Conservation (phyloP, 2,797 vertebrate genomes). For the Tragelaphus eurycerus region DNA sequence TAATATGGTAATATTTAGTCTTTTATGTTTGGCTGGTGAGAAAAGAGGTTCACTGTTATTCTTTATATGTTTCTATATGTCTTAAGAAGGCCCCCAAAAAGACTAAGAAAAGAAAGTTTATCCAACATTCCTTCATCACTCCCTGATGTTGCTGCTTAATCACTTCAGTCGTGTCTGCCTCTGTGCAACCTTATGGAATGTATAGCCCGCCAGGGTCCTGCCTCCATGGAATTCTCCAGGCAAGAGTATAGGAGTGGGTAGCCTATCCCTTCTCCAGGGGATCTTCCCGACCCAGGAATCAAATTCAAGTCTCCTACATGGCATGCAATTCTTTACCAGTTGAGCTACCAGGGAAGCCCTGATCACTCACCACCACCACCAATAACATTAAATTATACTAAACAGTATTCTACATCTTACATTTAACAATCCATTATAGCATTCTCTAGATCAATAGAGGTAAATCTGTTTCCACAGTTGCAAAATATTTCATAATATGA, state of each 20-base stretch:
- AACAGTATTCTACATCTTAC: background rate
- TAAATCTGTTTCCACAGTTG: background rate
- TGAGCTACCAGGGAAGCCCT: background rate
- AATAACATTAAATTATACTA: background rate
- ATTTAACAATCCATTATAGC: conserved; percentile 15
- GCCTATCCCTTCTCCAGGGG: background rate
- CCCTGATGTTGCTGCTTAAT: background rate
- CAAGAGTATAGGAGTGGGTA: background rate
- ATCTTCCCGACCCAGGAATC: background rate
- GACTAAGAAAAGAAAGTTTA: background rate
- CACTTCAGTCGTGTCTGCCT: background rate
- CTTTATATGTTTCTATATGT: background rate
- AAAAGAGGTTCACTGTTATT: background rate
- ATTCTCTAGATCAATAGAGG: background rate
- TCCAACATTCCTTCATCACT: background rate
- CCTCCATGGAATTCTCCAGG: background rate
- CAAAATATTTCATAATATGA: background rate
- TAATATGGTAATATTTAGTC: background rate
- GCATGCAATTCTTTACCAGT: background rate
- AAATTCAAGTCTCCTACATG: background rate
- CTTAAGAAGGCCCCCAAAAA: background rate
- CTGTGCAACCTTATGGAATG: background rate
- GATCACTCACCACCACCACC: background rate
- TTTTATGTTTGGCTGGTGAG: background rate
- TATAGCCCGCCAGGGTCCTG: background rate